Percentiles rank a stretch among this genome's conserved stretches.
Evolutionary conservation across 1,140 invertebrate species (phyloP).

Genomic region (Cherax destructor): DNA sequence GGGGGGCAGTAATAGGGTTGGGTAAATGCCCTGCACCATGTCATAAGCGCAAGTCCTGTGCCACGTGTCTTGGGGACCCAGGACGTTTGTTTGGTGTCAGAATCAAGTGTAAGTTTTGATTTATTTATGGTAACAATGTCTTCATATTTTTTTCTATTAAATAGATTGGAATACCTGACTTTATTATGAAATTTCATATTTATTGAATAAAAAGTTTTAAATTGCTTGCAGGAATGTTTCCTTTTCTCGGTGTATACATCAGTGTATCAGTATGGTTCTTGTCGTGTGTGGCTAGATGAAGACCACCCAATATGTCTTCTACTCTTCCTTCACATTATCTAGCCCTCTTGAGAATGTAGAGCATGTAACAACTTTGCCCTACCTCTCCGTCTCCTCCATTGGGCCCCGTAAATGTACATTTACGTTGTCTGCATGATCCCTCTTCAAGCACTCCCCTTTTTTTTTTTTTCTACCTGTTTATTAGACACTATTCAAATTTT

Average conservation of each 20-base stretch:
- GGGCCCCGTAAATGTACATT: too few species aligned
- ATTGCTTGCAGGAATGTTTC: constrained; percentile 84
- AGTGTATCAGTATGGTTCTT: constrained; percentile 93
- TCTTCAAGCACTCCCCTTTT: too few species aligned
- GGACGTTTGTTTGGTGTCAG: constrained; percentile 95
- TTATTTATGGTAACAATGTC: neutral
- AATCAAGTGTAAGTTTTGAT: constrained; percentile 79
- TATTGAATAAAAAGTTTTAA: neutral
- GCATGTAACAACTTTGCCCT: constrained; percentile 32
- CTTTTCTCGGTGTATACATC: constrained; percentile 96
- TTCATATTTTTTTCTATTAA: neutral
- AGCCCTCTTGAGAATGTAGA: constrained; percentile 11
- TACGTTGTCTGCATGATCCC: too few species aligned
- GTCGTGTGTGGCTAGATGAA: constrained; percentile 92
- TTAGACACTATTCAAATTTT: too few species aligned
- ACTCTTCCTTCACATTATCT: constrained; percentile 13
- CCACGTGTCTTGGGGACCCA: constrained; percentile 87
- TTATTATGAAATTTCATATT: neutral
- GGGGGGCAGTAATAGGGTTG: constrained; percentile 80
- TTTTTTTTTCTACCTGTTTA: too few species aligned
- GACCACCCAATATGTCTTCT: constrained; percentile 71
- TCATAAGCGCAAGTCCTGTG: constrained; percentile 84
- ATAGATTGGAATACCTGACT: too few species aligned
- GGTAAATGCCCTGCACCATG: constrained; percentile 85
- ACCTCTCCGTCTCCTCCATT: constrained; percentile 9